Percentiles rank a stretch among this genome's conserved stretches.
Conservation (phyloP, 2,888 invertebrate species). For the Therioaphis trifolii region DNA sequence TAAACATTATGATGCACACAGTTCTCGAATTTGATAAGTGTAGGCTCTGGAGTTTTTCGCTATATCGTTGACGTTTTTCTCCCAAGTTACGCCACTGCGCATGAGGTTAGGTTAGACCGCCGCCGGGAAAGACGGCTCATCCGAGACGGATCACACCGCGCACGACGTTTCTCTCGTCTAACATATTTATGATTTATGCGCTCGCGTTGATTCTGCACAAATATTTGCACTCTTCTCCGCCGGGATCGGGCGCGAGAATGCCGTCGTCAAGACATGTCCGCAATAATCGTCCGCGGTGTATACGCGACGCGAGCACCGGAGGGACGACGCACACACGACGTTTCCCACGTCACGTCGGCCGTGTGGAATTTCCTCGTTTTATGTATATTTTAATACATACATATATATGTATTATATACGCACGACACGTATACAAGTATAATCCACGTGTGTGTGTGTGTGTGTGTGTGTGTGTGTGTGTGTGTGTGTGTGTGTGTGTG, state of each 20-base stretch:
- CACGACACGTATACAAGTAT: not conserved
- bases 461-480: not conserved
- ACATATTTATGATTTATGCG: constrained; percentile 33
- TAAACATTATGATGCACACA: too few relatives aligned
- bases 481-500: not conserved
- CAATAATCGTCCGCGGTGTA: constrained; percentile 20
- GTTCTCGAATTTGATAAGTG: too few relatives aligned
- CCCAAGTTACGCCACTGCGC: too few relatives aligned
- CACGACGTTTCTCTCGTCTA: not conserved
- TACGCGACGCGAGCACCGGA: too few relatives aligned
- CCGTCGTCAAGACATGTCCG: constrained; percentile 21
- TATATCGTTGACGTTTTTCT: too few relatives aligned
- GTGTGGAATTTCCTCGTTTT: constrained; percentile 25
- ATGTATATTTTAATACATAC: not conserved
- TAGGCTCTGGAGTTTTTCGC: too few relatives aligned
- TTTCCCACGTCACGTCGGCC: not conserved
- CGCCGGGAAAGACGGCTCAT: not conserved
- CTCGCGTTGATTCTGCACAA: constrained; percentile 40
- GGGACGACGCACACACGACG: not conserved
- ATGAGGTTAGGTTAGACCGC: not conserved
- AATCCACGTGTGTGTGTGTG: not conserved
- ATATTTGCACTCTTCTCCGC: constrained; percentile 16
- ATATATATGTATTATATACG: not conserved
- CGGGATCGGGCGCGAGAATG: constrained; percentile 1
- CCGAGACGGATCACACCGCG: not conserved